Evolutionary conservation across 2,888 invertebrate species (phyloP).

Genomic region (Hydraecia micacea): DNA sequence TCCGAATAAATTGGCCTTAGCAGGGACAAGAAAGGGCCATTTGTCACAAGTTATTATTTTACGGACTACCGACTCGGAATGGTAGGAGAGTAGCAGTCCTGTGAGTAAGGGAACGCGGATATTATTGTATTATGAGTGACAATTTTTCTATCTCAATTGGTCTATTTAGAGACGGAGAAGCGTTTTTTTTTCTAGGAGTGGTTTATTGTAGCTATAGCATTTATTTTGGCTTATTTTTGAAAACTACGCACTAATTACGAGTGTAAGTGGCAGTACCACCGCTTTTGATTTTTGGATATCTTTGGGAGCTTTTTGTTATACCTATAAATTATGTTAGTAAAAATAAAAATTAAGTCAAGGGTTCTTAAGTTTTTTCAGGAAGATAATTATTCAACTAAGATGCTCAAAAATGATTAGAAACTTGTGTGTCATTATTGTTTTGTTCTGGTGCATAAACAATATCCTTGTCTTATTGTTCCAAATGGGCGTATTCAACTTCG

Average conservation of each 20-base stretch:
- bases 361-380: not conserved
- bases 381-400: not conserved
- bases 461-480: not conserved
- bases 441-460: no score
- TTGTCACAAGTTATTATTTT: constrained; percentile 44
- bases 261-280: not conserved
- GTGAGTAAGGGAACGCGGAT: not conserved
- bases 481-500: not conserved
- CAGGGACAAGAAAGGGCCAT: constrained; percentile 23
- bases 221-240: not conserved
- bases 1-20: constrained; percentile 6
- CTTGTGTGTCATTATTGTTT: no score
- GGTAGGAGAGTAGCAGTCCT: not conserved
- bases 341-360: not conserved
- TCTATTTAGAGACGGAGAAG: not conserved
- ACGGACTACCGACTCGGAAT: constrained; percentile 4
- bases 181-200: no score
- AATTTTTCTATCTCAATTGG: constrained; percentile 3
- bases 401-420: no score
- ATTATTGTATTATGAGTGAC: constrained; percentile 2
- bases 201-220: not conserved
- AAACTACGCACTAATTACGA: not conserved
- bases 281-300: not conserved
- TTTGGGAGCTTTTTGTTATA: no score
- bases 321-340: no score